Evolutionary conservation across 2,797 vertebrate species (phyloP).

Genomic region (Australoheros facetus): DNA sequence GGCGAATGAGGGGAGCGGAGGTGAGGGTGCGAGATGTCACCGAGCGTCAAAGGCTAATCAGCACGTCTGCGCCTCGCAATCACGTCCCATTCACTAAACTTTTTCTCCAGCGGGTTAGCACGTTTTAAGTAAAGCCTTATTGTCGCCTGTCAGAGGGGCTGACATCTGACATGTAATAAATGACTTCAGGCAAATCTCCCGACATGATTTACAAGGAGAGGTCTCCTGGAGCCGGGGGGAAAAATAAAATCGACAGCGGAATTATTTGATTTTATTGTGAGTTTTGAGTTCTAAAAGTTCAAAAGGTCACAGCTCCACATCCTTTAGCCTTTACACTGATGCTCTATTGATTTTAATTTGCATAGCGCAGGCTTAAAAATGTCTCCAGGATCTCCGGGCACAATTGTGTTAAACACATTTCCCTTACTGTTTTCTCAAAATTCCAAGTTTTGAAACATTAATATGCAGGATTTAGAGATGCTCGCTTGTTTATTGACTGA

Average conservation of each 20-base stretch:
- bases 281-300: background rate
- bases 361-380: background rate
- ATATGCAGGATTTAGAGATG: too few species aligned
- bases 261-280: background rate
- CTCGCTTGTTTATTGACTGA: too few species aligned
- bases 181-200: slow-evolving; percentile 12
- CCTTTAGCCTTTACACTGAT: background rate
- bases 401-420: background rate
- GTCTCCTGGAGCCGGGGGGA: background rate
- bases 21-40: slow-evolving; percentile 53
- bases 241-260: background rate
- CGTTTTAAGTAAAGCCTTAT: slow-evolving; percentile 42
- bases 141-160: slow-evolving; percentile 42
- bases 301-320: background rate
- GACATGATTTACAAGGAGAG: background rate
- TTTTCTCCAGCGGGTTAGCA: slow-evolving; percentile 30
- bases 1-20: slow-evolving; percentile 17
- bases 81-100: slow-evolving; percentile 74
- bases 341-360: background rate
- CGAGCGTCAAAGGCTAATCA: slow-evolving; percentile 68
- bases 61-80: slow-evolving; percentile 69
- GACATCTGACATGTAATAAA: slow-evolving; percentile 53
- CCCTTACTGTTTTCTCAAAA: background rate
- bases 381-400: background rate
- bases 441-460: too few species aligned